Base-by-base conservation (phyloP, 2,888 invertebrate genomes). In the Oligia latruncula region DNA sequence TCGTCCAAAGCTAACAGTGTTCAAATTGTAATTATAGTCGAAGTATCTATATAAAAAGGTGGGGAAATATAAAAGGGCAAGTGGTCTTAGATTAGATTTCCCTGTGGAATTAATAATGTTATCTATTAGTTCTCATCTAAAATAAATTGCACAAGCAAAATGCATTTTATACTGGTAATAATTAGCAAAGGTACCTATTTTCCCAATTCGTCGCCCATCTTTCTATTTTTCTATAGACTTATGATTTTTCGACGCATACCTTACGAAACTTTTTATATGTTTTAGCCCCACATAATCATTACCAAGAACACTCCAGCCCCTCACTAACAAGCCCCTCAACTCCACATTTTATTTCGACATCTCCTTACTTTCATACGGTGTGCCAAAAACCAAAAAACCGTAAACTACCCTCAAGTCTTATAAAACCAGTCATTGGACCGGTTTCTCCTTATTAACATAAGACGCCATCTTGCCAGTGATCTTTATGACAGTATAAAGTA, bases 401-500 rank as follows among this genome's bases (percentile, higher is more conserved):
- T 84, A 85, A 85, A 82, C 46, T 82, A 77, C 35, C 35, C 17
- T 29, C 70, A 70, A 80, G 65, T 75, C 43, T 20, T n/a, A 62
- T 20, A 52, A 20, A 83, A 43, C 35, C 20, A 60, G 77, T 60
- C 68, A 72, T 52, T 65, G 78, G 67, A 52, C 55, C 52, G 58
- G 60, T 67, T 67, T 35, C 73, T 66, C 49, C 83, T 83, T 60
- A 85, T 87, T 88, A 81, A 23, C 86, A 88, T 87, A 80, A 77
- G 68, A 76, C 13, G 58, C 68, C 68, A 74, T 85, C 74, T 67
- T 72, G 65, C 23, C 29, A 43, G 46, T 43, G 70, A 68, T 83
- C 76, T 86, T 83, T 85, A 85, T 74, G 76, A 70, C 62, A 60
- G 15, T 58, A 79, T 86, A 81, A 85, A 87, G 70, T 77, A 67